Evolutionary conservation across 2,797 vertebrate genomes (phyloP).

Genomic region (Typhlichthys eigenmanni): DNA sequence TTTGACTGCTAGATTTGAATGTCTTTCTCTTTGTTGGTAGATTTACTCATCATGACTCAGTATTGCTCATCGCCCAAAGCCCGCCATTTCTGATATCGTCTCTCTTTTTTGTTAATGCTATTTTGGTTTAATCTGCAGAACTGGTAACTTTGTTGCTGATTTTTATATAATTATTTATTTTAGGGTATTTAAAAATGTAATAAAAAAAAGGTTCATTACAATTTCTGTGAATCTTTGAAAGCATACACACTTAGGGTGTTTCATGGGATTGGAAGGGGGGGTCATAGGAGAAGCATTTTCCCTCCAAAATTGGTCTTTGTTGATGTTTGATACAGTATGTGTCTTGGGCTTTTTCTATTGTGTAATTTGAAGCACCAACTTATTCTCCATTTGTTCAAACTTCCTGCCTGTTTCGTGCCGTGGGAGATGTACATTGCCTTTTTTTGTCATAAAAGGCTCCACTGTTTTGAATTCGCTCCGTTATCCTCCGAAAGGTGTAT

Average conservation of each 20-base stretch:
- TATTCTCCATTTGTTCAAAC: conserved; percentile 23
- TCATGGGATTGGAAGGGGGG: conserved; percentile 25
- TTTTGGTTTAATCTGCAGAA: conserved; percentile 43
- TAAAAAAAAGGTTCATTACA: too few relatives aligned
- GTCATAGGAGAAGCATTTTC: conserved; percentile 43
- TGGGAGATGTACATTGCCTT: conserved; percentile 55
- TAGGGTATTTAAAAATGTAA: too few relatives aligned
- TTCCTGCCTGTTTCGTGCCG: conserved; percentile 50
- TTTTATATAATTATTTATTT: not conserved
- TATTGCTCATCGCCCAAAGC: conserved; percentile 76
- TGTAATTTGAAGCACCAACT: conserved; percentile 38
- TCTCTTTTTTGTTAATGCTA: conserved; percentile 62
- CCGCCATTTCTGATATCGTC: conserved; percentile 73
- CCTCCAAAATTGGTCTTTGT: conserved; percentile 36
- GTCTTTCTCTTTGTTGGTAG: conserved; percentile 59
- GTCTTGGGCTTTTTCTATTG: conserved; percentile 38
- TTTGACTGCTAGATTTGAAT: conserved; percentile 59
- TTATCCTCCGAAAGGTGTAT: conserved; percentile 37
- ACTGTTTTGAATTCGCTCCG: conserved; percentile 53
- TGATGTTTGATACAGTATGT: conserved; percentile 40
- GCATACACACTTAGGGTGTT: not conserved
- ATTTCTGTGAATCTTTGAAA: too few relatives aligned
- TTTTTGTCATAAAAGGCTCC: conserved; percentile 68
- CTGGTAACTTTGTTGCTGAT: conserved; percentile 11
- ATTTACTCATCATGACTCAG: conserved; percentile 78